A percentile compares a stretch with the other conserved stretches of the same genome.
phyloP scores from a whole-genome alignment of 2,797 vertebrate genomes.

The Octomys mimax region DNA sequence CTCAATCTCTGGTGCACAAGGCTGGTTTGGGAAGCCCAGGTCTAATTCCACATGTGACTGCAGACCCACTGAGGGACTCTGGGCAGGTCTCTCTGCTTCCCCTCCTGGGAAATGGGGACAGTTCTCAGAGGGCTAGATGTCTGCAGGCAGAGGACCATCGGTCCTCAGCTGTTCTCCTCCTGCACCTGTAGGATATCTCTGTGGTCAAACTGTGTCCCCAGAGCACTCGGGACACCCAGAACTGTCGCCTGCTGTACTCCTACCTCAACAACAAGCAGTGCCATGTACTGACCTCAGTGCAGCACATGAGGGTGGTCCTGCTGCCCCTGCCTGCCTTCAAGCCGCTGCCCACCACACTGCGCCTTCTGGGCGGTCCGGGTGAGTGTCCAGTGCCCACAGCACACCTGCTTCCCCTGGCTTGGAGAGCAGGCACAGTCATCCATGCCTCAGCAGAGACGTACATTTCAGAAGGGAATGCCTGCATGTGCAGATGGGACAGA shows the following conservation, averaged over 20 bases:
- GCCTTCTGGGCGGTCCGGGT: constrained; percentile 86
- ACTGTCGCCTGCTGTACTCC: constrained; percentile 84
- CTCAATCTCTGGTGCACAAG: not conserved
- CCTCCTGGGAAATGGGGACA: not conserved
- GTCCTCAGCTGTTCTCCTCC: not conserved
- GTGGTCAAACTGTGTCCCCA: constrained; percentile 81
- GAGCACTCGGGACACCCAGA: constrained; percentile 61
- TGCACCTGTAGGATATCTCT: constrained; percentile 76
- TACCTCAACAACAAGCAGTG: constrained; percentile 86
- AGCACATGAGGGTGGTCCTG: constrained; percentile 75
- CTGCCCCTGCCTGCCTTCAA: constrained; percentile 86
- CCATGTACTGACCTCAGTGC: constrained; percentile 73
- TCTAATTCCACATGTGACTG: not conserved
- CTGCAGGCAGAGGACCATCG: not conserved
- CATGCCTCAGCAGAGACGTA: not conserved
- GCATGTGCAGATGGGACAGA: not conserved
- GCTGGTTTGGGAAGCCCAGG: not conserved
- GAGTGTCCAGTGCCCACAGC: not conserved
- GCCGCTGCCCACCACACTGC: constrained; percentile 83
- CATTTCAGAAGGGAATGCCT: not conserved
- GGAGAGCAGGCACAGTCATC: not conserved
- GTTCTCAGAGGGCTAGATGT: not conserved
- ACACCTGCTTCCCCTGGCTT: not conserved
- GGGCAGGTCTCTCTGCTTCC: not conserved
- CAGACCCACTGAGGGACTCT: not conserved